These are phyloP conservation scores for Platerodrilus igneus DNA, from an alignment of 2,888 invertebrate genomes.

Conservation along the genomic window DNA sequence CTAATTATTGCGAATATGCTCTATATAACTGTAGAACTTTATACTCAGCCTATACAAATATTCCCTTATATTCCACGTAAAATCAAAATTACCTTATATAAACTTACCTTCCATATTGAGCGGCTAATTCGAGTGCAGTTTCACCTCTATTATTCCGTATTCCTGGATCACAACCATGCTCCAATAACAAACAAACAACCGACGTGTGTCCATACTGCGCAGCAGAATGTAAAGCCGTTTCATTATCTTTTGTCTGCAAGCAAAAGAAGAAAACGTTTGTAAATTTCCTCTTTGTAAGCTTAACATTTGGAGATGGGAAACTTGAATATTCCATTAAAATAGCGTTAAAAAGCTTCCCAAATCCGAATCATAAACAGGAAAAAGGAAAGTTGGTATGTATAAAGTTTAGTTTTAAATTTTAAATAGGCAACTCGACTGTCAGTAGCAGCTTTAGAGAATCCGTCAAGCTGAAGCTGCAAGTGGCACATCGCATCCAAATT, in stretches of 20 bases:
- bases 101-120: slow-evolving; percentile 78
- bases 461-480: slow-evolving; percentile 35
- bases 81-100: no score
- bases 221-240: slow-evolving; percentile 89
- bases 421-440: slow-evolving; percentile 33
- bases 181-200: slow-evolving; percentile 76
- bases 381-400: slow-evolving; percentile 27
- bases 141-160: slow-evolving; percentile 83
- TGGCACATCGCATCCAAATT: slow-evolving; percentile 37
- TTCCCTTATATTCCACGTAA: no score
- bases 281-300: slow-evolving; percentile 12
- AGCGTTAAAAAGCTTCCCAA: slow-evolving; percentile 19
- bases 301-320: slow-evolving; percentile 15
- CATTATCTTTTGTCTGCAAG: slow-evolving; percentile 78
- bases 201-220: slow-evolving; percentile 89
- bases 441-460: slow-evolving; percentile 35
- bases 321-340: slow-evolving; percentile 24
- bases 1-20: no score
- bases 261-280: slow-evolving; percentile 19
- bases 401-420: slow-evolving; percentile 34
- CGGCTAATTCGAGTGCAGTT: slow-evolving; percentile 90
- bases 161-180: slow-evolving; percentile 82
- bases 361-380: slow-evolving; percentile 27
- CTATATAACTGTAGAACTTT: no score
- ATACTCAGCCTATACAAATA: no score